A percentile compares a stretch with the other conserved stretches of the same genome.
Evolutionary conservation across 2,888 invertebrate genomes (phyloP).

Genomic region (Sicus ferrugineus): DNA sequence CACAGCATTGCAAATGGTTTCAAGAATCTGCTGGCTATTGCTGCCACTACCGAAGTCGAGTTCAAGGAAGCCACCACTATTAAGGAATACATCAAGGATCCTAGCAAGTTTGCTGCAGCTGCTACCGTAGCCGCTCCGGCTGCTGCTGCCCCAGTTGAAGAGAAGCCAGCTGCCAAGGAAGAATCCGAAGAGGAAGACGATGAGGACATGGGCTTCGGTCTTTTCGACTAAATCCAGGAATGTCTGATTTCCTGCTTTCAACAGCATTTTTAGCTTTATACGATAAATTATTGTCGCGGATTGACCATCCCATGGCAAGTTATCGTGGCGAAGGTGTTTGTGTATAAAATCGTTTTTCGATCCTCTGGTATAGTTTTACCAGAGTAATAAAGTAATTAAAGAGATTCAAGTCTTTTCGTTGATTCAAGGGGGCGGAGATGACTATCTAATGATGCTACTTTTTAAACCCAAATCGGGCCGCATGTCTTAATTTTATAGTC

Average conservation of each 20-base stretch:
- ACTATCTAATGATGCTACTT: no score
- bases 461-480: no score
- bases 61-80: slow-evolving; percentile 94
- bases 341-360: slow-evolving; percentile 5
- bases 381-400: slow-evolving; percentile 28
- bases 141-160: slow-evolving; percentile 71
- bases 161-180: slow-evolving; percentile 79
- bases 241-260: slow-evolving; percentile 1
- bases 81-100: slow-evolving; percentile 94
- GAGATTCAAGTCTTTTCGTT: no score
- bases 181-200: slow-evolving; percentile 83
- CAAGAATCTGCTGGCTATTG: slow-evolving; percentile 96
- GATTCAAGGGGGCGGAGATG: no score
- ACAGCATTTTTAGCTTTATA: slow-evolving; percentile 27
- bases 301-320: slow-evolving; percentile 63
- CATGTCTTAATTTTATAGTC: no score
- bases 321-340: slow-evolving; percentile 39
- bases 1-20: slow-evolving; percentile 98
- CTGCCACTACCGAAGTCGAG: slow-evolving; percentile 93
- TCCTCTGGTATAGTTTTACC: slow-evolving; percentile 26
- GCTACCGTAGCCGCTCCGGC: slow-evolving; percentile 70
- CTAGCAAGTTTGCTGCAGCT: slow-evolving; percentile 87
- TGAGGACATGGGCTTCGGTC: slow-evolving; percentile 98
- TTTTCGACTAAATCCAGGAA: slow-evolving; percentile 76
- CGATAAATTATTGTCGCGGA: slow-evolving; percentile 62